These are phyloP conservation scores for Ficedula albicollis DNA, from an alignment of 2,797 vertebrate species.

Conservation along the genomic window DNA sequence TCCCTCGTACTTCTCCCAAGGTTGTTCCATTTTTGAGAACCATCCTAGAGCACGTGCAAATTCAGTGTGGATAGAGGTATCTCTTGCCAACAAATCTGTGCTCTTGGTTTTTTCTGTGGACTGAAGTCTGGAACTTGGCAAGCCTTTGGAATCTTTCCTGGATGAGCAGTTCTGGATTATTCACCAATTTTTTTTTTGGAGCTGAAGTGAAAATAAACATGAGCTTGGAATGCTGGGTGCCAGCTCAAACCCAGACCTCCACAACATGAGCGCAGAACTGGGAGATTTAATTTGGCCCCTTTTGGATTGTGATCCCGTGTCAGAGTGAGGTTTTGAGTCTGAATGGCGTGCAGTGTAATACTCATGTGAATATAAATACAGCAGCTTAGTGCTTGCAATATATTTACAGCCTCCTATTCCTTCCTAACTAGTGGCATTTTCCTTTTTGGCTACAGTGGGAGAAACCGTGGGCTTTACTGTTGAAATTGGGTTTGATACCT, in stretches of 20 bases:
- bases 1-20: background rate
- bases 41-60: background rate
- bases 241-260: background rate
- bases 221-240: background rate
- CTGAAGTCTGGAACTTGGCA: constrained; percentile 14
- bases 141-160: constrained; percentile 12
- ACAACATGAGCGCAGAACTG: background rate
- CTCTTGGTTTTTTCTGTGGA: background rate
- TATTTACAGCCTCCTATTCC: background rate
- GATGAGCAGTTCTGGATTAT: constrained; percentile 19
- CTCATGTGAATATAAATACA: background rate
- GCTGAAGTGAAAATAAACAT: background rate
- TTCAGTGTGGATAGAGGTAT: background rate
- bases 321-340: background rate
- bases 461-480: background rate
- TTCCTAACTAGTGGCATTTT: background rate
- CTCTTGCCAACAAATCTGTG: constrained; percentile 1
- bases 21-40: background rate
- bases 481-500: background rate
- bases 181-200: background rate
- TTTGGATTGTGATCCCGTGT: background rate
- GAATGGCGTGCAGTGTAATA: background rate
- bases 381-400: background rate
- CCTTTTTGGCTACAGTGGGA: background rate
- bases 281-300: background rate